Base-by-base conservation (phyloP, 2,113 vertebrate genomes). In the Marmota flaviventris region DNA sequence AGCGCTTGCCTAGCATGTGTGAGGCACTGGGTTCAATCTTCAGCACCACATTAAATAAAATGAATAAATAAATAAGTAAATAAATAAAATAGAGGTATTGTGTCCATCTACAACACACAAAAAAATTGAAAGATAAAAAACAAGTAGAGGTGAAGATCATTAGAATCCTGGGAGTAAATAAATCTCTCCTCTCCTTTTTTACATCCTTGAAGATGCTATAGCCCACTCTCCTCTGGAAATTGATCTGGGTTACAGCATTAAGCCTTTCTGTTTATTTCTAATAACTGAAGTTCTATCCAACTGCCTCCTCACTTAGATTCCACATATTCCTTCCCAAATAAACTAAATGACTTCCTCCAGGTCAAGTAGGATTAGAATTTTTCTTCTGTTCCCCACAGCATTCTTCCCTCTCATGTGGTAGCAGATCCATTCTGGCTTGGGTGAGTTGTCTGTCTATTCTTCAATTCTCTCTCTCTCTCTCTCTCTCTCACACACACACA, bases 221-320 rank as follows among this genome's bases (percentile, higher is more conserved):
- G 37, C 72, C 34, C 29, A 45, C 16, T 72, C 56, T 84, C 8
- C 7, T 58, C 5, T 10, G 76, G 45, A 86, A 92, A 69, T 73
- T 11, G 2, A 24, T 70, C 82, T 51, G 16, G n/a, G 22, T 72
- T 73, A 88, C 18, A 91, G 24, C 0, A 39, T 39, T 91, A 75
- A 79, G 27, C 39, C 81, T 92, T 95, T 67, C 34, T 82, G 14
- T 78, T 89, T 32, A 51, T n/a, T 81, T 87, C 63, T 63, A 67
- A 48, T 91, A 16, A 75, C 3, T 91, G 76, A 95, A 79, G 93
- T 90, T 96, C 27, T 48, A 81, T 58, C 83, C 72, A 78, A 6
- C 32, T 76, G 34, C 58, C 45, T 25, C 13, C 27, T 92, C 10
- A 56, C 56, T 24, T 92, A 51, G 22, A 72, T 56, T 45, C 48